These are phyloP conservation scores for Pediacus dermestoides DNA, from an alignment of 2,888 invertebrate species.

Conservation along the genomic window DNA sequence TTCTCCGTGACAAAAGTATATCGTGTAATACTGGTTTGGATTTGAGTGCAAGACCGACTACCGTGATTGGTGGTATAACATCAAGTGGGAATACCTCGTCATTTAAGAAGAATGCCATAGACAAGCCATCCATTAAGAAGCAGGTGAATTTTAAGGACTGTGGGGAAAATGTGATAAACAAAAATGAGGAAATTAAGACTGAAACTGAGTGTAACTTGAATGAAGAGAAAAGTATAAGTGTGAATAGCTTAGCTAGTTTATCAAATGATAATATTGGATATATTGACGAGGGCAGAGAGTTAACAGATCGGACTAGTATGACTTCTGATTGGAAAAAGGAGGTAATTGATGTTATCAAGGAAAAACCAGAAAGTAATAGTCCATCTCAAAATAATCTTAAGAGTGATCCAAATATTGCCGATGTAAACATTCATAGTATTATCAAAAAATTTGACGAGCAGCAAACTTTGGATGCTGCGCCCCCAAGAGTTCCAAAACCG, in stretches of 20 bases:
- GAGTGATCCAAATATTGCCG: slow-evolving; percentile 39
- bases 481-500: slow-evolving; percentile 30
- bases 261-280: slow-evolving; percentile 45
- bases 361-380: slow-evolving; percentile 17
- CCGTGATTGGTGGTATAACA: slow-evolving; percentile 47
- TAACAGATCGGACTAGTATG: slow-evolving; percentile 49
- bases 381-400: slow-evolving; percentile 4
- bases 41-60: slow-evolving; percentile 64
- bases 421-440: slow-evolving; percentile 46
- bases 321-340: slow-evolving; percentile 40
- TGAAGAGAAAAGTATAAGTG: slow-evolving; percentile 46
- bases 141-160: slow-evolving; percentile 44
- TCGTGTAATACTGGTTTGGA: slow-evolving; percentile 75
- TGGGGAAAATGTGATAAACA: slow-evolving; percentile 22
- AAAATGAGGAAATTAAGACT: slow-evolving; percentile 16
- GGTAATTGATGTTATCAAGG: slow-evolving; percentile 32
- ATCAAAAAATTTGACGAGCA: slow-evolving; percentile 47
- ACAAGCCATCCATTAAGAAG: slow-evolving; percentile 35
- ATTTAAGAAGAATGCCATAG: slow-evolving; percentile 7
- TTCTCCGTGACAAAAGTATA: slow-evolving; percentile 73
- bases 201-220: slow-evolving; percentile 37
- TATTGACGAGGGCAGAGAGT: slow-evolving; percentile 47
- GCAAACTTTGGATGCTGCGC: slow-evolving; percentile 19
- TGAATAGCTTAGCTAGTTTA: slow-evolving; percentile 45
- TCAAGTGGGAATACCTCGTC: slow-evolving; percentile 16